These are phyloP conservation scores for Thunnus maccoyii DNA, from an alignment of 2,113 vertebrate genomes.

Conservation along the genomic window DNA sequence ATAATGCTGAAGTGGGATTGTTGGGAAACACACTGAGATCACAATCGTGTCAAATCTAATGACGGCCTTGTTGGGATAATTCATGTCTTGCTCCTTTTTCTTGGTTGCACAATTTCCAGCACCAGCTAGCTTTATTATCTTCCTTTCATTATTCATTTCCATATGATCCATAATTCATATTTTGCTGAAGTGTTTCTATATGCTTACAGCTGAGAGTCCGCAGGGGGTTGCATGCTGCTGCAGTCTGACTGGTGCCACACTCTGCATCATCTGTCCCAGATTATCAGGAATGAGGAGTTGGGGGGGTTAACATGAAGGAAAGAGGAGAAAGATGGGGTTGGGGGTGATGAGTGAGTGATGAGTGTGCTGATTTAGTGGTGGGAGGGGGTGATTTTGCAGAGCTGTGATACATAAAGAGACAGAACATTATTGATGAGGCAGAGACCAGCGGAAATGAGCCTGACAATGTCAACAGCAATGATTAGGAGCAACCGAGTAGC, in stretches of 20 bases:
- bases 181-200: constrained; percentile 46
- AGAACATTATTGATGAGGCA: neutral
- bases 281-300: constrained; percentile 32
- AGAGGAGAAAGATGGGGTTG: constrained; percentile 3
- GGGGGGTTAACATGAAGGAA: neutral
- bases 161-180: constrained; percentile 75
- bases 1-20: neutral
- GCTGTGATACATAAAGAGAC: constrained; percentile 12
- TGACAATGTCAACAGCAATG: neutral
- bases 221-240: constrained; percentile 22
- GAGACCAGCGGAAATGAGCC: neutral
- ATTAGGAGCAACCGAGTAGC: too few species aligned
- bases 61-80: neutral
- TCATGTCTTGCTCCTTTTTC: constrained; percentile 17
- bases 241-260: constrained; percentile 25
- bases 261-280: constrained; percentile 59
- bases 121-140: constrained; percentile 50
- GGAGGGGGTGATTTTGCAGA: neutral
- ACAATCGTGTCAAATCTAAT: neutral
- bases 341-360: constrained; percentile 5
- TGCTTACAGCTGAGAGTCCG: constrained; percentile 17
- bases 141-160: constrained; percentile 73
- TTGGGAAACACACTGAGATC: neutral
- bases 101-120: constrained; percentile 42
- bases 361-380: constrained; percentile 20